Evolutionary conservation across 2,797 vertebrate species (phyloP).

Genomic region (Channallabes apus): DNA sequence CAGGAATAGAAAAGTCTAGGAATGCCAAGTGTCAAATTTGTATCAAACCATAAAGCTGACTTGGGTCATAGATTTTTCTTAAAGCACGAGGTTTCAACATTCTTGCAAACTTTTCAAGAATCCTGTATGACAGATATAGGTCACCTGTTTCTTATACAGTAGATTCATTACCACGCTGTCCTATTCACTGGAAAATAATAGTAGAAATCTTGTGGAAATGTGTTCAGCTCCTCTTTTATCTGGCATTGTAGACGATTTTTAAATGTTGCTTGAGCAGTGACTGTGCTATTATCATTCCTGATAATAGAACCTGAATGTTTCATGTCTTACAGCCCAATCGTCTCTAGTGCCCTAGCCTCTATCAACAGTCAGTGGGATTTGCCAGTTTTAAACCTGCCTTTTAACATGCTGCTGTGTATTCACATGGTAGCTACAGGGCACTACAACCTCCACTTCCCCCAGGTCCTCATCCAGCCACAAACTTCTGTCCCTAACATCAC

Average conservation of each 20-base stretch:
- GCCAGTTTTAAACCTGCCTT: constrained; percentile 91
- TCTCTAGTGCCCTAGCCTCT: constrained; percentile 86
- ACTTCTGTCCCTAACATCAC: constrained; percentile 82
- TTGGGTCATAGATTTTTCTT: not conserved
- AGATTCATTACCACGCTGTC: not conserved
- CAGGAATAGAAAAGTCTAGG: not conserved
- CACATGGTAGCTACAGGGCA: constrained; percentile 88
- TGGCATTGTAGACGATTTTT: not conserved
- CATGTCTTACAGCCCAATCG: constrained; percentile 78
- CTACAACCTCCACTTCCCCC: constrained; percentile 88
- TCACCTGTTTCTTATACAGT: not conserved
- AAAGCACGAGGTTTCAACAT: not conserved
- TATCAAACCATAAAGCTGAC: not conserved
- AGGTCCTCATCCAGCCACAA: constrained; percentile 75
- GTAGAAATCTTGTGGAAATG: not conserved
- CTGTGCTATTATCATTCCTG: not conserved
- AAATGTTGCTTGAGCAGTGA: too few species aligned
- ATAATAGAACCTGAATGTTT: not conserved
- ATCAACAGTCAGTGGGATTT: constrained; percentile 91
- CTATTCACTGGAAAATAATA: not conserved
- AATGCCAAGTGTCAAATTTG: not conserved
- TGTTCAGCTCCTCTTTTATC: not conserved
- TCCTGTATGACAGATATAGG: not conserved
- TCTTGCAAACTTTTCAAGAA: not conserved
- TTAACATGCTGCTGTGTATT: constrained; percentile 87